Conservation (phyloP, 2,888 invertebrate species). For the Pseudanteris insignis region DNA sequence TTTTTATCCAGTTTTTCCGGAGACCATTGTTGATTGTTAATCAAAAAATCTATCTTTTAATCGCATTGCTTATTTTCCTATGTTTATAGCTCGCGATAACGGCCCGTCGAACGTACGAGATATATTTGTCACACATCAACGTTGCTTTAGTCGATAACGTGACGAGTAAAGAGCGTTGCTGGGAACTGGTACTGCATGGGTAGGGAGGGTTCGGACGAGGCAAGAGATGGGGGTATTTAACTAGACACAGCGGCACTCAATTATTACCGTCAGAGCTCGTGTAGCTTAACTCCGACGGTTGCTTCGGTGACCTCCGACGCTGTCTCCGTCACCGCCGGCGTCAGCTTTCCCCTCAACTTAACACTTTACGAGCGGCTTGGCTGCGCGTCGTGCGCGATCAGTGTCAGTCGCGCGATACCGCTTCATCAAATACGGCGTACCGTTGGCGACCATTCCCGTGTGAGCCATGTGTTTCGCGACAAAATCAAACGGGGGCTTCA, state of each 20-base stretch:
- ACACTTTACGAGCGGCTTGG: conserved; percentile 66
- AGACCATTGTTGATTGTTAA: no score
- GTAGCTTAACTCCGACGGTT: conserved; percentile 58
- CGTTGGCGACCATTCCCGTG: conserved; percentile 56
- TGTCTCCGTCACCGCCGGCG: conserved; percentile 48
- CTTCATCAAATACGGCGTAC: conserved; percentile 65
- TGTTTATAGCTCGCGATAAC: background rate
- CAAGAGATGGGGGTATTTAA: conserved; percentile 53
- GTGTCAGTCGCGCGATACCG: conserved; percentile 61
- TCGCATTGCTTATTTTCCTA: no score
- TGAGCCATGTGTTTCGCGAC: conserved; percentile 36
- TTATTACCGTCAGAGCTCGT: conserved; percentile 66
- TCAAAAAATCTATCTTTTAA: no score
- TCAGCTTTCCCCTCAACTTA: conserved; percentile 64
- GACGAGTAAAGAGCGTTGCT: conserved; percentile 54
- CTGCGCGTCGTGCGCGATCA: conserved; percentile 64
- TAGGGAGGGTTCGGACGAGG: no score
- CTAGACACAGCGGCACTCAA: conserved; percentile 66
- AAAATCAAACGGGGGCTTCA: no score
- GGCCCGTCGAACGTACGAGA: conserved; percentile 50
- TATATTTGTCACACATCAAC: conserved; percentile 64
- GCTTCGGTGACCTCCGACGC: conserved; percentile 40
- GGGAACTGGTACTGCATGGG: no score
- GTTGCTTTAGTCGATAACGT: conserved; percentile 64
- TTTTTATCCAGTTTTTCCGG: no score